phyloP scores from a whole-genome alignment of 2,113 vertebrate genomes.

The Macaca nemestrina region DNA sequence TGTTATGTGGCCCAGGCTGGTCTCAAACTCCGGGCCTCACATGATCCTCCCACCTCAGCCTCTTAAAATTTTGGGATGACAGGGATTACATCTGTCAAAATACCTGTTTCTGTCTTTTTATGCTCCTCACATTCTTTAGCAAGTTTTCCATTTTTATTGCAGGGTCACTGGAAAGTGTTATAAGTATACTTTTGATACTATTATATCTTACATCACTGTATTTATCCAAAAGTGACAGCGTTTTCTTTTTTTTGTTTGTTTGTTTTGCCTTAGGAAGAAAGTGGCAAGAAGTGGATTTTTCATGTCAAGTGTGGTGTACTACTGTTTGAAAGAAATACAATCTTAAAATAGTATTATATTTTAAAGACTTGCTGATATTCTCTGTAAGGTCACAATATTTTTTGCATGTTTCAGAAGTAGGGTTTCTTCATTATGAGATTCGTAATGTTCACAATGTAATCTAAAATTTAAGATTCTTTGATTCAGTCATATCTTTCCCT shows the following conservation, averaged over 20 bases:
- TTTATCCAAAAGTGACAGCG: slow-evolving; percentile 23
- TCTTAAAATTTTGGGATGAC: too few relatives aligned
- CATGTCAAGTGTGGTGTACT: background rate
- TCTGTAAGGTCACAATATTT: background rate
- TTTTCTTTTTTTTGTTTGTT: background rate
- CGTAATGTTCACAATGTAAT: background rate
- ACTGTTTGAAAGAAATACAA: slow-evolving; percentile 9
- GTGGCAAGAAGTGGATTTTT: slow-evolving; percentile 9
- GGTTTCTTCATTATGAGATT: slow-evolving; percentile 27
- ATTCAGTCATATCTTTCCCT: background rate
- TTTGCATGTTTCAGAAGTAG: slow-evolving; percentile 13
- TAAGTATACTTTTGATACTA: background rate
- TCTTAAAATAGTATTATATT: background rate
- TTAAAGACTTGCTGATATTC: background rate
- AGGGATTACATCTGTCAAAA: background rate
- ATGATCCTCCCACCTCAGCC: too few relatives aligned
- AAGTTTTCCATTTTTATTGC: background rate
- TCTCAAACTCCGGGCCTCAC: too few relatives aligned
- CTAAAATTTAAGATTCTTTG: slow-evolving; percentile 18
- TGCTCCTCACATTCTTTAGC: background rate
- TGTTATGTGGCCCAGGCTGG: too few relatives aligned
- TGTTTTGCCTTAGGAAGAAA: slow-evolving; percentile 8
- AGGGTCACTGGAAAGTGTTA: background rate
- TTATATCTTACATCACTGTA: background rate
- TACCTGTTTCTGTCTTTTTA: background rate